phyloP scores from a whole-genome alignment of 2,888 invertebrate species.

The Spisula subtruncata region DNA sequence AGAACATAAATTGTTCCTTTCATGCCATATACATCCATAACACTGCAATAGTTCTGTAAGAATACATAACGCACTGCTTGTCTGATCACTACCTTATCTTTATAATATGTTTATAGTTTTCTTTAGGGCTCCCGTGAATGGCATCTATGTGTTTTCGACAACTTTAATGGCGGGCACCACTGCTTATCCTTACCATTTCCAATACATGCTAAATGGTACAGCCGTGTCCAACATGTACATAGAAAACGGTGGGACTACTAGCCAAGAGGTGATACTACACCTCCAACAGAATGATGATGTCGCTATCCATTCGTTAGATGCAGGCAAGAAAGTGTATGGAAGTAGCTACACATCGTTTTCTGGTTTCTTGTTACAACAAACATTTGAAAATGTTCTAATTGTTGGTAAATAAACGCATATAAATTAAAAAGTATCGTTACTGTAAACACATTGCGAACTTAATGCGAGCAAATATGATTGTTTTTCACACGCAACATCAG shows the following conservation, averaged over 20 bases:
- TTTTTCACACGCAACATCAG: no score
- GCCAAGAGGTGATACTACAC: conserved; percentile 30
- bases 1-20: no score
- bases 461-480: no score
- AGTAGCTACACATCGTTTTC: no score
- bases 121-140: conserved; percentile 15
- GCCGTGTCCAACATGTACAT: conserved; percentile 33
- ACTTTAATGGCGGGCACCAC: conserved; percentile 20
- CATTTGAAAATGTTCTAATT: neutral
- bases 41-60: no score
- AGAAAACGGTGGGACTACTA: conserved; percentile 20
- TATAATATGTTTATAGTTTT: no score
- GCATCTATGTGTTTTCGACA: conserved; percentile 21
- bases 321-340: conserved; percentile 19
- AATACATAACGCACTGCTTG: no score
- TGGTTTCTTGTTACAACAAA: conserved; percentile 43
- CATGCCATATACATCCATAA: no score
- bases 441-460: no score
- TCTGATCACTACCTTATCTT: no score
- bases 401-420: conserved; percentile 34
- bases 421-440: no score
- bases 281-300: conserved; percentile 48
- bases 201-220: neutral
- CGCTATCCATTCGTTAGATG: conserved; percentile 21
- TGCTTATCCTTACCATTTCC: neutral